Evolutionary conservation across 2,888 invertebrate species (phyloP).

Genomic region (Drosophila formosana): DNA sequence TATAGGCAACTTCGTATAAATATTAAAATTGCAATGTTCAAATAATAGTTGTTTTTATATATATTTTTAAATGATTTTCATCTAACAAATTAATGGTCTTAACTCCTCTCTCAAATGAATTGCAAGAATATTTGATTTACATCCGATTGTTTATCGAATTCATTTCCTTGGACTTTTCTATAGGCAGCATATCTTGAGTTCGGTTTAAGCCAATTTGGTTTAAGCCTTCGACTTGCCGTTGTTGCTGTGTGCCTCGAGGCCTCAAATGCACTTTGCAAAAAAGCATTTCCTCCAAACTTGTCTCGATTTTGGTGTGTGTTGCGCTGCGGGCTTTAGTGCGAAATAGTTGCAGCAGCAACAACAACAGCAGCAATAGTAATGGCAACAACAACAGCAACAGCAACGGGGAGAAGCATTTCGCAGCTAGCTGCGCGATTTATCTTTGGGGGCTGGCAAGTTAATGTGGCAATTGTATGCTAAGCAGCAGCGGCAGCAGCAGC

Average conservation of each 20-base stretch:
- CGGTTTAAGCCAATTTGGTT: constrained; percentile 8
- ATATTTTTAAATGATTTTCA: too few species aligned
- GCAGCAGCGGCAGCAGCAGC: constrained; percentile 55
- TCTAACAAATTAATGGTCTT: too few species aligned
- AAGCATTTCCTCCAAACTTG: constrained; percentile 77
- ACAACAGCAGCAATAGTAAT: constrained; percentile 10
- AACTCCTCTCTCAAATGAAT: too few species aligned
- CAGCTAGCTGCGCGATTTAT: constrained; percentile 74
- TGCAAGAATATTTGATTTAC: too few species aligned
- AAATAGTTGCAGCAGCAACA: constrained; percentile 61
- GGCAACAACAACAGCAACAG: constrained; percentile 46
- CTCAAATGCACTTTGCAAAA: constrained; percentile 82
- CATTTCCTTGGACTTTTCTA: background rate
- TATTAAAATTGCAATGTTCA: too few species aligned
- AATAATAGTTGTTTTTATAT: too few species aligned
- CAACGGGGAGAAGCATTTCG: constrained; percentile 51
- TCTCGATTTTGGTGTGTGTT: constrained; percentile 73
- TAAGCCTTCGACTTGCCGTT: constrained; percentile 16
- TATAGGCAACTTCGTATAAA: too few species aligned
- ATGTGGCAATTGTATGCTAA: constrained; percentile 82
- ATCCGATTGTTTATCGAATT: background rate
- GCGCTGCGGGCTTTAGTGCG: constrained; percentile 71
- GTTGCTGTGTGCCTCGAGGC: constrained; percentile 66
- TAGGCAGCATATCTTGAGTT: constrained; percentile 1
- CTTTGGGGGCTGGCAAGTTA: constrained; percentile 76